Evolutionary conservation across 2,113 vertebrate genomes (phyloP).

Genomic region (Sinocyclocheilus rhinocerous): DNA sequence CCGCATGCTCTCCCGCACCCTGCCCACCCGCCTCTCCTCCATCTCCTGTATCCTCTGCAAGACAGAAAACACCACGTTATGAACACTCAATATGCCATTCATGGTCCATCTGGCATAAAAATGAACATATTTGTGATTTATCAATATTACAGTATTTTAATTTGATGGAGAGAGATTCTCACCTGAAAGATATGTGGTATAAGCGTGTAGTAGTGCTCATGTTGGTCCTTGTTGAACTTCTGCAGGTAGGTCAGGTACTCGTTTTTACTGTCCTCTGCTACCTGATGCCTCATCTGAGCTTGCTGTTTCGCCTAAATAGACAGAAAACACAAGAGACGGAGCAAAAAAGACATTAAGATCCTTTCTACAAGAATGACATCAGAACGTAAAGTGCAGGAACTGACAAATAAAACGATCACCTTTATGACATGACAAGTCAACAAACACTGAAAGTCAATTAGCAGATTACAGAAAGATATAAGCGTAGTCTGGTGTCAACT

Average conservation of each 20-base stretch:
- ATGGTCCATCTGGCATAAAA: not conserved
- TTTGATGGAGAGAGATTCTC: not conserved
- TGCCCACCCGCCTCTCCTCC: conserved; percentile 88
- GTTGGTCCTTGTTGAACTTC: conserved; percentile 93
- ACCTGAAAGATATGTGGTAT: conserved; percentile 94
- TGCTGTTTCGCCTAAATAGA: conserved; percentile 85
- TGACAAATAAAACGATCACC: conserved; percentile 28
- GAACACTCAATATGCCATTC: not conserved
- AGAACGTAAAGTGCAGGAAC: conserved; percentile 9
- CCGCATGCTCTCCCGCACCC: conserved; percentile 87
- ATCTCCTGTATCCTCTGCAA: conserved; percentile 93
- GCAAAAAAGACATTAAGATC: not conserved
- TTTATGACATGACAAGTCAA: conserved; percentile 19
- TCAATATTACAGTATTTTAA: not conserved
- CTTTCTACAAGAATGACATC: not conserved
- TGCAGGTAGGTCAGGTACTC: conserved; percentile 88
- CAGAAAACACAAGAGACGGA: conserved; percentile 6
- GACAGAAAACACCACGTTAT: not conserved
- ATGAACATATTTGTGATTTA: not conserved
- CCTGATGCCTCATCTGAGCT: conserved; percentile 88
- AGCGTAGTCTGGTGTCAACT: conserved; percentile 25
- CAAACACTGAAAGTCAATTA: conserved; percentile 25
- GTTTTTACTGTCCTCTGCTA: conserved; percentile 91
- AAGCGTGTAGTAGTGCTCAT: conserved; percentile 90
- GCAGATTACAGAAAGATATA: conserved; percentile 14